Conservation (phyloP, 2,797 vertebrate species). For the Leontocebus nigricollis region DNA sequence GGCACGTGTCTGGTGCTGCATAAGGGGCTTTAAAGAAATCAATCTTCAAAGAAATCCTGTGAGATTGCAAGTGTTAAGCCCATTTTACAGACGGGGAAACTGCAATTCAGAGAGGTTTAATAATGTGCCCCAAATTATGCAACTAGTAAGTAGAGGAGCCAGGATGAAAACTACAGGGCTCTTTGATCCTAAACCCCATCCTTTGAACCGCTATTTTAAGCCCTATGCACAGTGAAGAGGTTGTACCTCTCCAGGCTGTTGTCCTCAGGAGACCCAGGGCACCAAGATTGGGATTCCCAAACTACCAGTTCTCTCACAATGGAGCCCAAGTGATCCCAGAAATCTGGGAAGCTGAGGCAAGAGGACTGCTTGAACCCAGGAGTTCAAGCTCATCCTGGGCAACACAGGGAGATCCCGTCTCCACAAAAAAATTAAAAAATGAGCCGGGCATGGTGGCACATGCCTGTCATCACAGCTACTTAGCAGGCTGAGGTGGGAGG, state of each 20-base stretch:
- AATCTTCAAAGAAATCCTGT: not conserved
- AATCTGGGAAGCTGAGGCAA: not conserved
- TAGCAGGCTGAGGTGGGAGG: not conserved
- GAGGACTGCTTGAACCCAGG: not conserved
- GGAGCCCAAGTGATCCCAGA: not conserved
- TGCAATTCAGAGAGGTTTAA: not conserved
- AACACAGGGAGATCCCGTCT: not conserved
- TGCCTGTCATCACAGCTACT: not conserved
- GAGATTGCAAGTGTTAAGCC: not conserved
- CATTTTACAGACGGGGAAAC: not conserved
- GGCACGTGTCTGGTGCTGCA: rapidly evolving
- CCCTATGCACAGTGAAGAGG: not conserved
- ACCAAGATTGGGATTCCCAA: not conserved
- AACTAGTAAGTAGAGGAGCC: not conserved
- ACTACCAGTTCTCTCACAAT: not conserved
- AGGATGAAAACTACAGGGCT: not conserved
- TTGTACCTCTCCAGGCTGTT: not conserved
- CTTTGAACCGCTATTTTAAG: not conserved
- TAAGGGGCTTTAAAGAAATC: not conserved
- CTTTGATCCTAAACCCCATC: not conserved
- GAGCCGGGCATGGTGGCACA: not conserved
- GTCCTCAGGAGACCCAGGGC: not conserved
- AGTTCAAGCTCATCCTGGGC: not conserved
- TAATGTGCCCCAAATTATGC: not conserved
- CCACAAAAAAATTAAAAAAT: not conserved